A percentile compares a stretch with the other conserved stretches of the same genome.
Evolutionary conservation across 2,797 vertebrate genomes (phyloP).

Genomic region (Picus viridis): DNA sequence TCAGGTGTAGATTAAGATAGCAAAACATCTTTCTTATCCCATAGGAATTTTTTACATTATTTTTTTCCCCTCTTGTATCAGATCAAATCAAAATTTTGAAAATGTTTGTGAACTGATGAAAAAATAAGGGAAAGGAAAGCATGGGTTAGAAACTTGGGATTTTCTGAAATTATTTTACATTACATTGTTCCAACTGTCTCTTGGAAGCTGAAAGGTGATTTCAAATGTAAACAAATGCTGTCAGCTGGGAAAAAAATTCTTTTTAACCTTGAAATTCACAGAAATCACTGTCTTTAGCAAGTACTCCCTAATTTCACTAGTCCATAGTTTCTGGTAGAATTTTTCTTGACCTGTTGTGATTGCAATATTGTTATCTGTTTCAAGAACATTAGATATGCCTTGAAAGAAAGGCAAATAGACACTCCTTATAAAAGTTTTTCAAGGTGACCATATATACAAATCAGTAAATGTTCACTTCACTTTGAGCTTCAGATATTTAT

Average conservation of each 20-base stretch:
- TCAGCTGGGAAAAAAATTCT: background rate
- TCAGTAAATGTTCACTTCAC: background rate
- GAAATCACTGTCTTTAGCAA: background rate
- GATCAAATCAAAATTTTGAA: background rate
- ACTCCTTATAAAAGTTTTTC: background rate
- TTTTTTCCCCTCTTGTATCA: background rate
- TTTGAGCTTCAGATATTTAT: background rate
- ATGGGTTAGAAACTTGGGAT: background rate
- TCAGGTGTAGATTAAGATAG: background rate
- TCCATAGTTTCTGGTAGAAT: background rate
- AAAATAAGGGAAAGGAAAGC: background rate
- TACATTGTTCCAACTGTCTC: background rate
- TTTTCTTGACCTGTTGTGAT: background rate
- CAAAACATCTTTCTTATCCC: background rate
- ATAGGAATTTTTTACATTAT: background rate
- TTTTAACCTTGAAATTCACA: background rate
- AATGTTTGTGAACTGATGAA: background rate
- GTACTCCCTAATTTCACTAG: background rate
- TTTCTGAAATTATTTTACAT: background rate
- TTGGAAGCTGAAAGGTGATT: background rate
- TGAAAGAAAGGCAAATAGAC: background rate
- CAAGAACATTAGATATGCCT: background rate
- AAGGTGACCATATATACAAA: background rate
- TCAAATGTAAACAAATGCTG: background rate
- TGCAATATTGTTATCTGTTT: background rate